A percentile compares a stretch with the other conserved stretches of the same genome.
phyloP scores from a whole-genome alignment of 1,140 invertebrate species.

The Acromyrmex heyeri region DNA sequence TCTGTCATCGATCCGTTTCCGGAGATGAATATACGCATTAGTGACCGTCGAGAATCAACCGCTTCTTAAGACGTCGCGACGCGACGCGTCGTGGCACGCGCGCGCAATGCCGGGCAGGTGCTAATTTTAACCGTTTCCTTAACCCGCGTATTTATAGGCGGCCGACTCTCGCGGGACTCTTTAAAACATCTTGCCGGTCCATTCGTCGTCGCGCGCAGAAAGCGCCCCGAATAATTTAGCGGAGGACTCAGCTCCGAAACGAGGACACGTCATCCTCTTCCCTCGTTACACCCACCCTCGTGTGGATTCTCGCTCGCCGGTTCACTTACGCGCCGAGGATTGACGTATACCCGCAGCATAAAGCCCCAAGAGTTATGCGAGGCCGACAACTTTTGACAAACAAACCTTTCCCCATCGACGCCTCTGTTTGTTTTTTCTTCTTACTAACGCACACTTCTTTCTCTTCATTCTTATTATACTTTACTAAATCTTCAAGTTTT shows the following conservation, averaged over 20 bases:
- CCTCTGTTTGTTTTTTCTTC: conserved; percentile 14
- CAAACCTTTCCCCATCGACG: conserved; percentile 46
- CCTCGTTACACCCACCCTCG: conserved; percentile 25
- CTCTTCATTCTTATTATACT: not conserved
- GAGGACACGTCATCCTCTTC: conserved; percentile 61
- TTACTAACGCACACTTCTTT: too few relatives aligned
- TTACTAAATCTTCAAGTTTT: not conserved
- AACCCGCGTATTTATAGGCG: conserved; percentile 80
- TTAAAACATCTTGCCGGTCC: conserved; percentile 76
- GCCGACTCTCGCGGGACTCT: conserved; percentile 74
- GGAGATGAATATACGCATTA: not conserved
- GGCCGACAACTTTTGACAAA: conserved; percentile 43
- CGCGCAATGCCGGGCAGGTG: conserved; percentile 49
- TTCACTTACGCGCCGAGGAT: not conserved
- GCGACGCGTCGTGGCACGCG: not conserved
- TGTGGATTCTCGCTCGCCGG: conserved; percentile 34
- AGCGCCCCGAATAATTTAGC: conserved; percentile 76
- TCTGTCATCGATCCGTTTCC: conserved; percentile 37
- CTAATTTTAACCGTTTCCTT: conserved; percentile 82
- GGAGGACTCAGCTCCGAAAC: conserved; percentile 68
- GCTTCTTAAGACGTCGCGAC: conserved; percentile 14
- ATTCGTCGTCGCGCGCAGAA: conserved; percentile 72
- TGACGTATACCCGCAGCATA: conserved; percentile 47
- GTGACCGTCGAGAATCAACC: not conserved
- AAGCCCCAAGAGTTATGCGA: conserved; percentile 49